Conservation (phyloP, 1,140 invertebrate genomes). For the Acyrthosiphon pisum region DNA sequence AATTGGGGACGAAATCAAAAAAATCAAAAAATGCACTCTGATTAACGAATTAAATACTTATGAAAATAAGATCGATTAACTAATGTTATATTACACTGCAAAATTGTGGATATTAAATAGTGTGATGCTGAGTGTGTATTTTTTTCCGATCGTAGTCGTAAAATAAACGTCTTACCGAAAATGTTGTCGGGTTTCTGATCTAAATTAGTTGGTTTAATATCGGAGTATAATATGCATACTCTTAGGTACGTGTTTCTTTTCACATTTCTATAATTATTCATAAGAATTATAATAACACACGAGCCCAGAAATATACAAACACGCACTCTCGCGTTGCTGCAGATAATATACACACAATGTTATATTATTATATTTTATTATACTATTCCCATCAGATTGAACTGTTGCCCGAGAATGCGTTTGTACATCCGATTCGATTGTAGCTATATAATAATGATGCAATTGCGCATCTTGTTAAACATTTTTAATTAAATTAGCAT, state of each 20-base stretch:
- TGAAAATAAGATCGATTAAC: conserved; percentile 15
- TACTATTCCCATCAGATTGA: background rate
- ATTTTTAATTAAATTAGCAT: conserved; percentile 46
- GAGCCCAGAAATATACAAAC: background rate
- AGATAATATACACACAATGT: conserved; percentile 25
- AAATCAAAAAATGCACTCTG: background rate
- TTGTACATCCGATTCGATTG: conserved; percentile 42
- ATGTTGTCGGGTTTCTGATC: background rate
- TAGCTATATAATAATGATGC: background rate
- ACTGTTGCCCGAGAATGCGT: conserved; percentile 32
- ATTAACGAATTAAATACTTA: background rate
- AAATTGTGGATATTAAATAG: background rate
- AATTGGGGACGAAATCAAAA: background rate
- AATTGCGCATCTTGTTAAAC: conserved; percentile 40
- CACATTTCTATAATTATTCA: conserved; percentile 32
- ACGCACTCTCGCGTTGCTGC: background rate
- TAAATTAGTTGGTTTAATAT: background rate
- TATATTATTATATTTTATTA: conserved; percentile 24
- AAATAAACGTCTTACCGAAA: background rate
- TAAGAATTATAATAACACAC: background rate
- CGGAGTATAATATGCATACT: background rate
- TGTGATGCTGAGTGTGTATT: background rate
- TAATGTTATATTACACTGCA: background rate
- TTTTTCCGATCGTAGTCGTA: background rate
- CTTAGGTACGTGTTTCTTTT: background rate